Percentiles rank a stretch among this genome's conserved stretches.
Conservation (phyloP, 2,888 invertebrate species). For the Rhyacophila evoluta region DNA sequence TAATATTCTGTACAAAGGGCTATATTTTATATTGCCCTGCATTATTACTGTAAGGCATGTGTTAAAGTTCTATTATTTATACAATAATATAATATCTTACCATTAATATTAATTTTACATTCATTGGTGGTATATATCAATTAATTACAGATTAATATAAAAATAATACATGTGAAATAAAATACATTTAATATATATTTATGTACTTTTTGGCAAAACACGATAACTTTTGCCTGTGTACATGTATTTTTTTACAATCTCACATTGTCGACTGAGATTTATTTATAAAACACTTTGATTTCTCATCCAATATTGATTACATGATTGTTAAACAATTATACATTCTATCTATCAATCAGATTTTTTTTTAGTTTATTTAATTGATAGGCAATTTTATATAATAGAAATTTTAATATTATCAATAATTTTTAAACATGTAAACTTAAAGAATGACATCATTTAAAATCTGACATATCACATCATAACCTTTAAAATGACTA, state of each 20-base stretch:
- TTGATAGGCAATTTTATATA: too few relatives aligned
- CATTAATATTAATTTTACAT: constrained; percentile 41
- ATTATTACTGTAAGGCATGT: constrained; percentile 11
- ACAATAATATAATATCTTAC: constrained; percentile 31
- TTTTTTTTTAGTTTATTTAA: too few relatives aligned
- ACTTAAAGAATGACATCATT: too few relatives aligned
- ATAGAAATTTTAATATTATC: too few relatives aligned
- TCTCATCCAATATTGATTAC: too few relatives aligned
- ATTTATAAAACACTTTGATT: background rate
- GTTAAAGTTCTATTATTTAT: background rate
- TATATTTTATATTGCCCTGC: constrained; percentile 19
- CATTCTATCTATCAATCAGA: too few relatives aligned
- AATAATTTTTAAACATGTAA: too few relatives aligned
- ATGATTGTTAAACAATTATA: too few relatives aligned
- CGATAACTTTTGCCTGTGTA: constrained; percentile 32
- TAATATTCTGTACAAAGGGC: constrained; percentile 29
- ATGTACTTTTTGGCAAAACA: constrained; percentile 23
- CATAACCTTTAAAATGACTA: too few relatives aligned
- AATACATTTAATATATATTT: too few relatives aligned
- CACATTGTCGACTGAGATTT: background rate
- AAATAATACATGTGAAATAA: constrained; percentile 31
- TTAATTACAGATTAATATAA: constrained; percentile 38
- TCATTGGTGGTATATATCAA: constrained; percentile 47
- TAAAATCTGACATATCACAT: too few relatives aligned
- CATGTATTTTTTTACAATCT: constrained; percentile 26